Conservation (phyloP, 1,140 invertebrate genomes). For the Ephestia elutella region DNA sequence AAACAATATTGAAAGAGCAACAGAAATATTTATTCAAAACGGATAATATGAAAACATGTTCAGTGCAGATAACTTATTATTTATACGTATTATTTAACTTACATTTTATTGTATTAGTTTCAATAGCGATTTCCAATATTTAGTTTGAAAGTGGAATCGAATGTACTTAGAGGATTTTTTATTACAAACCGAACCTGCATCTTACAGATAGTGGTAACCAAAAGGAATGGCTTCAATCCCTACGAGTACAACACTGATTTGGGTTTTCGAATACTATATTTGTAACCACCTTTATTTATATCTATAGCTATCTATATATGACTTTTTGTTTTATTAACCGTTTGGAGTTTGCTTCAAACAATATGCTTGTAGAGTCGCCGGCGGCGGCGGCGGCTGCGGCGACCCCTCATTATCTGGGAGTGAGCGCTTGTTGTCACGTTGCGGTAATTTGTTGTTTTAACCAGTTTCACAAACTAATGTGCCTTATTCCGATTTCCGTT, state of each 20-base stretch:
- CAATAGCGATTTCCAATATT: conserved; percentile 3
- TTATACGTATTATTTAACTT: background rate
- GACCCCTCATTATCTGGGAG: conserved; percentile 57
- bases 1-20: conserved; percentile 56
- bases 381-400: conserved; percentile 31
- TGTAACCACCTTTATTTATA: too few species aligned
- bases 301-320: too few species aligned
- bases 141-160: too few species aligned
- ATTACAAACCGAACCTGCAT: too few species aligned
- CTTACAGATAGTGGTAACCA: conserved; percentile 6
- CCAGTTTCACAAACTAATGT: conserved; percentile 50
- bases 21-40: conserved; percentile 54
- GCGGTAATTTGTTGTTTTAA: conserved; percentile 54
- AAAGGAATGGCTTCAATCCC: too few species aligned
- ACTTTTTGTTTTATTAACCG: too few species aligned
- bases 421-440: conserved; percentile 56
- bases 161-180: too few species aligned
- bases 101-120: background rate
- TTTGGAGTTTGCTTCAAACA: conserved; percentile 13
- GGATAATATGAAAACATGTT: conserved; percentile 25
- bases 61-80: conserved; percentile 8
- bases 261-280: too few species aligned
- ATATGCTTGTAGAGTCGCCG: conserved; percentile 13
- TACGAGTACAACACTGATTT: too few species aligned
- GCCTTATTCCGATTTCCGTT: conserved; percentile 20